Conservation (phyloP, 2,113 vertebrate species). For the Phalacrocorax carbo region DNA sequence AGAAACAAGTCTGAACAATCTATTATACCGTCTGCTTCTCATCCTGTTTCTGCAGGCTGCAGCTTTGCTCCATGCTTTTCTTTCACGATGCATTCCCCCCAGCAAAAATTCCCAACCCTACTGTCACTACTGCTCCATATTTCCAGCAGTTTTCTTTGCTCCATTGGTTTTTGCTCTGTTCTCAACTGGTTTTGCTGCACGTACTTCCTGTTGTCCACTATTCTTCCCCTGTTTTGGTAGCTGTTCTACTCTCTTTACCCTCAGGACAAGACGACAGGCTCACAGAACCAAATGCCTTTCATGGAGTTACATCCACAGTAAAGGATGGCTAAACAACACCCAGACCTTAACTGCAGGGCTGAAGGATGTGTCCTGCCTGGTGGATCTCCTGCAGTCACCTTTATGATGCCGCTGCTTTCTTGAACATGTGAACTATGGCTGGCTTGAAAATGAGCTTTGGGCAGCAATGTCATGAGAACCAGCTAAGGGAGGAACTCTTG, state of each 20-base stretch:
- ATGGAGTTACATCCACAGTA: not conserved
- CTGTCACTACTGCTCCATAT: not conserved
- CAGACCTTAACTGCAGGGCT: not conserved
- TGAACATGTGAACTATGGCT: not conserved
- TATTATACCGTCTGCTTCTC: not conserved
- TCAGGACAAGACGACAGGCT: not conserved
- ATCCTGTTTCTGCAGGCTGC: not conserved
- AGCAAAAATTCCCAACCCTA: not conserved
- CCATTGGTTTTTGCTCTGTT: not conserved
- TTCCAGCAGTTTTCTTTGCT: not conserved
- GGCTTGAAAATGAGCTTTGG: not conserved
- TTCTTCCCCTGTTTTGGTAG: not conserved
- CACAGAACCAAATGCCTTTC: not conserved
- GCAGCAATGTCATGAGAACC: not conserved
- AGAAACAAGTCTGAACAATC: fast-evolving
- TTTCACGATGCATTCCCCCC: fast-evolving
- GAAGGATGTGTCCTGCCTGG: not conserved
- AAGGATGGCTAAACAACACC: not conserved
- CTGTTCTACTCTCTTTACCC: not conserved
- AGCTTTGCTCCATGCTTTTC: not conserved
- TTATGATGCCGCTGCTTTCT: not conserved
- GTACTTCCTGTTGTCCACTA: not conserved
- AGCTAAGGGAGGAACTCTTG: not conserved
- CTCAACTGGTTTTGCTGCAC: not conserved
- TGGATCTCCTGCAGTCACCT: not conserved